Evolutionary conservation across 2,888 invertebrate species (phyloP), one percentile per base, ranked within the genome.

Genomic region (Pheosia gnoma): DNA sequence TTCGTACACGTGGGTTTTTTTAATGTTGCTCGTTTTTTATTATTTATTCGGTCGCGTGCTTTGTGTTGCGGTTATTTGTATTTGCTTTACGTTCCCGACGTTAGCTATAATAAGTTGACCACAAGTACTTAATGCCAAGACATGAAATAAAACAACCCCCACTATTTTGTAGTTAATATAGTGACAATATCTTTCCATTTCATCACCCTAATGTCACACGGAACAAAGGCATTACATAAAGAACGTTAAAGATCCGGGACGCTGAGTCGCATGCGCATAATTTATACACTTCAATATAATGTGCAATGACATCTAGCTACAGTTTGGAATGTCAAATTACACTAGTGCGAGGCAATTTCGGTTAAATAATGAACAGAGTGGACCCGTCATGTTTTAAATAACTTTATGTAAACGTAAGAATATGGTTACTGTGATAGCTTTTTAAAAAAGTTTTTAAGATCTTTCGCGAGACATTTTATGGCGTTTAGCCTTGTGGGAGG

Each of bases 171-270:
- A 47, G 47, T 9, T n/a, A n/a, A 10, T 41, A 8, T 41, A 47
- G 4, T 47, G 58, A 63, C 37, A 49, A 51, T 25, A 55, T 13
- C 41, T 56, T 25, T 8, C 9, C 10, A 7, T 13, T 25, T 36
- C 11, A 38, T 41, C 38, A n/a, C 49, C 11, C 5, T 38, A 11
- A 38, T 49, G 63, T 62, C 62, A 65, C 55, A 69, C 60, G 65
- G 59, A 71, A 71, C 70, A 74, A 75, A 70, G 54, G 59, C 36
- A 38, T 71, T 76, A 72, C 59, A 56, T 63, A 72, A 68, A 59
- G 39, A 53, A 55, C 57, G 59, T 59, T 57, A 63, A 65, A 70
- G 65, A 71, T 69, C 68, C 72, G 74, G 67, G 70, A 72, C 74
- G 64, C 59, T 69, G 70, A 74, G 75, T 64, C 59, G 59, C 47